These are phyloP conservation scores for Urocitellus parryii DNA, from an alignment of 2,113 vertebrate species.

Conservation along the genomic window DNA sequence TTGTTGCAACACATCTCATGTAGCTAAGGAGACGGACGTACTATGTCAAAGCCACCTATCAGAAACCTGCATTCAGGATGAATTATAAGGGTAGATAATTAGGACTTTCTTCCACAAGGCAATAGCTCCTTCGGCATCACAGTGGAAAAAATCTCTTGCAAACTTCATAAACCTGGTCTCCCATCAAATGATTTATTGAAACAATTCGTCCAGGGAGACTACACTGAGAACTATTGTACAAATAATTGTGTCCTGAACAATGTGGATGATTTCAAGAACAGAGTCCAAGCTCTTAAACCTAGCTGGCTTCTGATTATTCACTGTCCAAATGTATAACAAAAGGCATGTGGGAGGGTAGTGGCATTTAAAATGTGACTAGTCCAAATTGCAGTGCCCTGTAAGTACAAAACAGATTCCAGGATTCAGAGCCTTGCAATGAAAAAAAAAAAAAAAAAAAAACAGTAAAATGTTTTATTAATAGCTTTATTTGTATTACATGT, in stretches of 20 bases:
- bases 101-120: background rate
- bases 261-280: background rate
- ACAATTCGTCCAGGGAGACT: background rate
- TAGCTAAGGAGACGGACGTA: background rate
- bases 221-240: background rate
- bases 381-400: background rate
- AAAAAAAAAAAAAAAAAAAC: background rate
- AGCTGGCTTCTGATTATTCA: background rate
- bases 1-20: too few species aligned
- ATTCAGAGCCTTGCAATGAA: background rate
- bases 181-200: background rate
- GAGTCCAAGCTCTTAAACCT: background rate
- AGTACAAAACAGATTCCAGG: background rate
- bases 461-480: background rate
- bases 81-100: background rate
- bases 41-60: background rate
- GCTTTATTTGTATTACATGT: background rate
- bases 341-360: accelerated
- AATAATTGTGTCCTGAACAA: background rate
- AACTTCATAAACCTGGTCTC: background rate
- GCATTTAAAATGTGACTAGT: background rate
- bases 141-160: background rate
- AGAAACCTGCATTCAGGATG: background rate
- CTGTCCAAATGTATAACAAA: background rate
- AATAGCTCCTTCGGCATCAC: background rate